These are phyloP conservation scores for Euzophera pinguis DNA, from an alignment of 2,888 invertebrate species.

Conservation along the genomic window DNA sequence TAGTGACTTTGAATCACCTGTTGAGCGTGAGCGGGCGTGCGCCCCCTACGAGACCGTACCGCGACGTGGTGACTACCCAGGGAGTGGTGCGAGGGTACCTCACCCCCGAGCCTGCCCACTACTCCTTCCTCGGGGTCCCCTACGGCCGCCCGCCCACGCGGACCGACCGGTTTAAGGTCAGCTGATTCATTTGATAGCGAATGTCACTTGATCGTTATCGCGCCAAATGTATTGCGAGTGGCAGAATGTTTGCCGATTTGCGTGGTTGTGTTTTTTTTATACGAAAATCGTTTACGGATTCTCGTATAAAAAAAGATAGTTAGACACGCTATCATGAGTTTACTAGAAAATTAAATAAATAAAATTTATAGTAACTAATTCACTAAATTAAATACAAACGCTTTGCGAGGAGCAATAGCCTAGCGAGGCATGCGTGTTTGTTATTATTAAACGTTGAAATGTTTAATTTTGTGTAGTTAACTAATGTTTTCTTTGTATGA, in stretches of 20 bases:
- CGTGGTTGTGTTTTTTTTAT: not conserved
- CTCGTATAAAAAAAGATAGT: too few relatives aligned
- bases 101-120: conserved; percentile 46
- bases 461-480: too few relatives aligned
- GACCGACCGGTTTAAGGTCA: conserved; percentile 59
- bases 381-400: too few relatives aligned
- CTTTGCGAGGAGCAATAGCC: too few relatives aligned
- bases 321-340: too few relatives aligned
- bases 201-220: conserved; percentile 40
- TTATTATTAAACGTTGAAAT: too few relatives aligned
- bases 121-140: conserved; percentile 62
- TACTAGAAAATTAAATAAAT: too few relatives aligned
- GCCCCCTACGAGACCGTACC: conserved; percentile 31
- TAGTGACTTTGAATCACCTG: conserved; percentile 16
- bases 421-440: too few relatives aligned
- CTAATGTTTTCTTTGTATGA: too few relatives aligned
- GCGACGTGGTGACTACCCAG: conserved; percentile 53
- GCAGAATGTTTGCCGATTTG: not conserved
- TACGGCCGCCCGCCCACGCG: conserved; percentile 51
- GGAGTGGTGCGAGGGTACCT: conserved; percentile 61
- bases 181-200: conserved; percentile 38
- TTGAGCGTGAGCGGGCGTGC: conserved; percentile 22
- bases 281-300: too few relatives aligned
- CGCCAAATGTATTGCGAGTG: not conserved
- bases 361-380: too few relatives aligned